Evolutionary conservation across 2,888 invertebrate genomes (phyloP).

Genomic region (Caenorhabditis sp.): DNA sequence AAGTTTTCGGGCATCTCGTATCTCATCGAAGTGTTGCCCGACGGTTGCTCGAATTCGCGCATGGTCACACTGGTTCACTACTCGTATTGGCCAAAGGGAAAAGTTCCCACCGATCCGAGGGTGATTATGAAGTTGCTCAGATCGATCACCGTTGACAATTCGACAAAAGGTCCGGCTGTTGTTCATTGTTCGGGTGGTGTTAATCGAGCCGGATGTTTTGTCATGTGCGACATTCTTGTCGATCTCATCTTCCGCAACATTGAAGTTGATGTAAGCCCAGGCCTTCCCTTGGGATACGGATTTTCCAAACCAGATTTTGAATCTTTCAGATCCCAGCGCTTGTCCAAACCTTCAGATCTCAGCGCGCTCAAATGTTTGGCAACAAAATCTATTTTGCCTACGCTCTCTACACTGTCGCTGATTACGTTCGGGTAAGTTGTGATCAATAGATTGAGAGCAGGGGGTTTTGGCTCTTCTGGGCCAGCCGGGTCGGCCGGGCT

Average conservation of each 20-base stretch:
- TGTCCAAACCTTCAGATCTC: not conserved
- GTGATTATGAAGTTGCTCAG: slow-evolving; percentile 2
- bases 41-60: slow-evolving; percentile 31
- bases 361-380: not conserved
- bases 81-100: slow-evolving; percentile 17
- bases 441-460: not conserved
- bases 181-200: slow-evolving; percentile 24
- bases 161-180: not conserved
- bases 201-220: slow-evolving; percentile 16
- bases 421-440: not conserved
- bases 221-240: not conserved
- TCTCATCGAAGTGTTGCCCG: slow-evolving; percentile 2
- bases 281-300: too few relatives aligned
- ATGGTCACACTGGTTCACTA: slow-evolving; percentile 29
- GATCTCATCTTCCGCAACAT: not conserved
- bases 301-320: not conserved
- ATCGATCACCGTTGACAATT: not conserved
- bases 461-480: too few relatives aligned
- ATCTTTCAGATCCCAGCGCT: not conserved
- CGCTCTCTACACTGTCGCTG: too few relatives aligned
- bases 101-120: not conserved
- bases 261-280: not conserved
- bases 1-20: slow-evolving; percentile 3
- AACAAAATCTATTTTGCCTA: not conserved
- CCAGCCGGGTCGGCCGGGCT: too few relatives aligned